Evolutionary conservation across 2,797 vertebrate genomes (phyloP), one percentile per base, ranked within the genome.

Genomic region (Enteromius anoplus): DNA sequence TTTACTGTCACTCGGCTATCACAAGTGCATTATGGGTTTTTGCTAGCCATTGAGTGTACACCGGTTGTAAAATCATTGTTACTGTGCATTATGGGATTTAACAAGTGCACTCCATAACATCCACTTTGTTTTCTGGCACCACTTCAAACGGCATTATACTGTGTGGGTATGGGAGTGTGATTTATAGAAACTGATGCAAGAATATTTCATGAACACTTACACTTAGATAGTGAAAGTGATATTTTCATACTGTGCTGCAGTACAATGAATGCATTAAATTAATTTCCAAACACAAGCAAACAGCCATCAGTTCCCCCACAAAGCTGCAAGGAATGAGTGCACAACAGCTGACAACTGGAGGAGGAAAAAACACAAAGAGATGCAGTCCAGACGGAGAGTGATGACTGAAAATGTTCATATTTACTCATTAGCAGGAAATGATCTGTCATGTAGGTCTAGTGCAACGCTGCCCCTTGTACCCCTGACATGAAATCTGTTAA

Each of bases 401-500:
- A 37, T 72, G 70, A 72, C 8, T 55, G 3, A 23, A 37, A 23
- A 58, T 75, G 12, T 55, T 37, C 51, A 23, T 40, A 58, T 58
- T 75, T 21, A 23, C 21, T 75, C 32, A 37, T 40, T 6, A 8
- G 10, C 19, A 68, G 47, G 40, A 78, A 78, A 66, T 53, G 0
- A 53, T 68, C 47, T 40, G 65, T 69, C 64, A 68, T 55, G 34
- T 58, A 68, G 64, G 47, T 55, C 11, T 55, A 12, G 19, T 51
- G 5, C 26, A 68, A n/a, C 0, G 5, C 5, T 80, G 65, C 19
- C 47, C 49, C n/a, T 5, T 53, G 64, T 53, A 45, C 45, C 47
- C 34, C 12, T 34, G 60, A 66, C 62, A 66, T 9, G 49, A 37
- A 64, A 69, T 80, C 65, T 68, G 77, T 78, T 78, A 68, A 68